Base-by-base conservation (phyloP, 1,140 invertebrate species). In the Orchesella cincta region DNA sequence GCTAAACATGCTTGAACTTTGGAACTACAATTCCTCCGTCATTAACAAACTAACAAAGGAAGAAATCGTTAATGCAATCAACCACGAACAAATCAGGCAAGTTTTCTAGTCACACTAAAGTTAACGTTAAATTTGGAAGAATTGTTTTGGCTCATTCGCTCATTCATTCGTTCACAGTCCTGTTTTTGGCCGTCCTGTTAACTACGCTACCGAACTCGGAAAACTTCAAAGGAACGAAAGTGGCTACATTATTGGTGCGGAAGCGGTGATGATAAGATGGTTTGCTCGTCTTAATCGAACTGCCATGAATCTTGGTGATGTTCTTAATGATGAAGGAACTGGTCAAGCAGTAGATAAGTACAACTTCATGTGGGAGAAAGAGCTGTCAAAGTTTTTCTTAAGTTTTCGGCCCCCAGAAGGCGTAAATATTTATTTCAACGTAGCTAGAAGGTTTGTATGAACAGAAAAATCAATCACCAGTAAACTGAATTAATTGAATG, bases 1-100 rank as follows among this genome's bases (percentile, higher is more conserved):
- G 76, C 85, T 87, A 78, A 92, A 89, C 85, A 87, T 93, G 78
- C 84, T 92, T 70, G 91, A 93, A 83, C 85, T 93, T 77, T 93
- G 91, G 91, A 86, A 89, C 33, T 91, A 88, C 83, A 86, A 91
- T 83, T 83, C 84, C 36, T 84, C 85, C 23, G 75, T 85, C 62
- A 89, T 93, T 54, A 83, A 83, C 18, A 86, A 85, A 54, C 83
- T 90, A 67, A 90, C 89, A 1, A 88, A 87, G 81, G 80, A 89
- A 71, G 88, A 92, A 75, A 90, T 93, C 79, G 82, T 92, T 16
- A 82, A 85, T 12, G 88, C 86, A 81, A 83, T 93, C 35, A 92
- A 92, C n/a, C 5, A 46, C 1, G 39, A 36, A 35, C 71, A 36
- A 26, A 36, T 46, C 5, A 73, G 34, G 67, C 18, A 36, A 12